A percentile compares a stretch with the other conserved stretches of the same genome.
phyloP scores from a whole-genome alignment of 2,797 vertebrate genomes.

The Manis pentadactyla region DNA sequence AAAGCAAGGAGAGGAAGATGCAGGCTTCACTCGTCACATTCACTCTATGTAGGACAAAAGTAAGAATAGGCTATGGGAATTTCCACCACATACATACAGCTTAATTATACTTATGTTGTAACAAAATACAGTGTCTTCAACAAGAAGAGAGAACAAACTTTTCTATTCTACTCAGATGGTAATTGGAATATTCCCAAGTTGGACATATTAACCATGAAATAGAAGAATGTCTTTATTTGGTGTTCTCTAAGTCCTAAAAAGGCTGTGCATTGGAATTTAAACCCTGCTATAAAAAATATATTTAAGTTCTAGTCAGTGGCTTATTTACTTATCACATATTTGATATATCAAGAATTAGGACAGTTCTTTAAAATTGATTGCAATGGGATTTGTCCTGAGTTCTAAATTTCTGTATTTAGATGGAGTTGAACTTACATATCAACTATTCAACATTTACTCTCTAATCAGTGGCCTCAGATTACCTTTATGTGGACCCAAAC shows the following conservation, averaged over 20 bases:
- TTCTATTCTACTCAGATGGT: not conserved
- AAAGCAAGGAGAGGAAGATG: not conserved
- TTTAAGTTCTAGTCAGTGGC: not conserved
- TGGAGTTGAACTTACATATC: not conserved
- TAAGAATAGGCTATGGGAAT: not conserved
- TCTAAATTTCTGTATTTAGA: not conserved
- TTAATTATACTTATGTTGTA: not conserved
- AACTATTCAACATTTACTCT: not conserved
- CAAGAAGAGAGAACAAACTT: not conserved
- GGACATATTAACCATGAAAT: not conserved
- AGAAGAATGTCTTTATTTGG: not conserved
- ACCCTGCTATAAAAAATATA: not conserved
- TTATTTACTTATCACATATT: not conserved
- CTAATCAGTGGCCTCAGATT: not conserved
- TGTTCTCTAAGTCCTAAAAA: not conserved
- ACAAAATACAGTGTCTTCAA: not conserved
- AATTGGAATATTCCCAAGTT: not conserved
- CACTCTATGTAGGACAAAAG: not conserved
- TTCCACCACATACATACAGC: not conserved
- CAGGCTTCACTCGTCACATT: not conserved
- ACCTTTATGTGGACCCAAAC: not conserved
- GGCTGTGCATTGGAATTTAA: not conserved
- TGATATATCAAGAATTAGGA: not conserved
- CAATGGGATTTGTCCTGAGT: not conserved
- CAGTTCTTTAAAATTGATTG: not conserved